These are phyloP conservation scores for Turdus rufiventris DNA, from an alignment of 2,113 vertebrate genomes.

Conservation along the genomic window DNA sequence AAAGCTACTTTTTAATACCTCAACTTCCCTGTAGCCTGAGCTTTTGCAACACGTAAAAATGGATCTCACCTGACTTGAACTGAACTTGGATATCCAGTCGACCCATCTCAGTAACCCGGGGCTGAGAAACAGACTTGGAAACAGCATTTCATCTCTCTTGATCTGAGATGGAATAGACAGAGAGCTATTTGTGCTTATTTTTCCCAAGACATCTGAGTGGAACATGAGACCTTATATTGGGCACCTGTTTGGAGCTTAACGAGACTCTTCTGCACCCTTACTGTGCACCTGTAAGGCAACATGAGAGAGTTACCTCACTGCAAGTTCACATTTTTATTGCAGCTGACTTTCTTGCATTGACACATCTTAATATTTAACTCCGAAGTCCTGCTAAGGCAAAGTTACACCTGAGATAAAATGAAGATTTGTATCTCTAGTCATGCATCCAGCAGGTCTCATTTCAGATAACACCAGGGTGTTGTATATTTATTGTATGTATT, in stretches of 20 bases:
- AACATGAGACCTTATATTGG: neutral
- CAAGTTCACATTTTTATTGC: neutral
- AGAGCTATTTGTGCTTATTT: neutral
- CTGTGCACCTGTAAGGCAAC: neutral
- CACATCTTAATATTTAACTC: neutral
- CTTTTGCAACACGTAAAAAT: neutral
- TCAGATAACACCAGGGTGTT: neutral
- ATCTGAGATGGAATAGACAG: neutral
- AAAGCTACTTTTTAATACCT: neutral
- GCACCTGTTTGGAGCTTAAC: neutral
- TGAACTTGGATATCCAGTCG: neutral
- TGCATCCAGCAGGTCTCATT: neutral
- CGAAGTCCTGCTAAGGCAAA: neutral
- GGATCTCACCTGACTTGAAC: neutral
- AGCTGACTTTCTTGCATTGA: neutral
- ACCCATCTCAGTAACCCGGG: neutral
- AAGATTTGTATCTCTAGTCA: neutral
- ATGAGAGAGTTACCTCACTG: neutral
- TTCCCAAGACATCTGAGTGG: neutral
- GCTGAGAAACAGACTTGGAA: neutral
- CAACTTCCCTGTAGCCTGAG: neutral
- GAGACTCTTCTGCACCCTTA: neutral
- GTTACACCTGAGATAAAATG: neutral
- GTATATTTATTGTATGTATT: neutral
- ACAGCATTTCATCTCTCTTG: neutral